phyloP scores from a whole-genome alignment of 2,888 invertebrate genomes.

The Drymonia ruficornis region DNA sequence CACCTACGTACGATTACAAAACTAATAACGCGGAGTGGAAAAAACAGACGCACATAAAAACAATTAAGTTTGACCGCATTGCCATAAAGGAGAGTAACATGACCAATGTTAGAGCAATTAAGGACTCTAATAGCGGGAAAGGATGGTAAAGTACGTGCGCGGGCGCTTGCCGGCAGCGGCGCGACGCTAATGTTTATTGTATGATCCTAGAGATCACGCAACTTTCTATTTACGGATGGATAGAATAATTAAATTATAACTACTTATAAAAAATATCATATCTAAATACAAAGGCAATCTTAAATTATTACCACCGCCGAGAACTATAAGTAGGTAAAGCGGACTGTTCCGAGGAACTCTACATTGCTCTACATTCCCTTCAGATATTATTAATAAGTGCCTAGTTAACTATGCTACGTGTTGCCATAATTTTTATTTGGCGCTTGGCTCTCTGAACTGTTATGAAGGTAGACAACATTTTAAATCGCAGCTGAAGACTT shows the following conservation, averaged over 20 bases:
- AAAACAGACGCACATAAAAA: slow-evolving; percentile 81
- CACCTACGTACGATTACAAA: slow-evolving; percentile 70
- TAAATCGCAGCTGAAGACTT: too few species aligned
- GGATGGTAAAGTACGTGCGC: slow-evolving; percentile 64
- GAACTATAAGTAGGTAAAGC: too few species aligned
- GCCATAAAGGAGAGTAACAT: slow-evolving; percentile 81
- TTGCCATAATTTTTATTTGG: too few species aligned
- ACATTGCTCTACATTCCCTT: too few species aligned
- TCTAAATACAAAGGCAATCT: neutral
- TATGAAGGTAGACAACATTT: too few species aligned
- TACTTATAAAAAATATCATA: too few species aligned
- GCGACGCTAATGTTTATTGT: slow-evolving; percentile 50
- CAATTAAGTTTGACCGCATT: slow-evolving; percentile 81
- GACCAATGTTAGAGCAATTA: slow-evolving; percentile 79
- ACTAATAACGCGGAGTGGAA: slow-evolving; percentile 67
- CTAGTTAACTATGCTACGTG: too few species aligned
- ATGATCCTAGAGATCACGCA: slow-evolving; percentile 39
- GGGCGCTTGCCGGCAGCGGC: slow-evolving; percentile 38
- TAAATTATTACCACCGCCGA: neutral
- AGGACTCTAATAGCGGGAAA: slow-evolving; percentile 79
- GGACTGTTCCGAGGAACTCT: too few species aligned
- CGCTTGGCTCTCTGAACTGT: too few species aligned
- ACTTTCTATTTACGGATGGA: neutral
- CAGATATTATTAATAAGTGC: too few species aligned
- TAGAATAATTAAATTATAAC: neutral